Conservation (phyloP, 2,113 vertebrate species). For the Scolopax mira region DNA sequence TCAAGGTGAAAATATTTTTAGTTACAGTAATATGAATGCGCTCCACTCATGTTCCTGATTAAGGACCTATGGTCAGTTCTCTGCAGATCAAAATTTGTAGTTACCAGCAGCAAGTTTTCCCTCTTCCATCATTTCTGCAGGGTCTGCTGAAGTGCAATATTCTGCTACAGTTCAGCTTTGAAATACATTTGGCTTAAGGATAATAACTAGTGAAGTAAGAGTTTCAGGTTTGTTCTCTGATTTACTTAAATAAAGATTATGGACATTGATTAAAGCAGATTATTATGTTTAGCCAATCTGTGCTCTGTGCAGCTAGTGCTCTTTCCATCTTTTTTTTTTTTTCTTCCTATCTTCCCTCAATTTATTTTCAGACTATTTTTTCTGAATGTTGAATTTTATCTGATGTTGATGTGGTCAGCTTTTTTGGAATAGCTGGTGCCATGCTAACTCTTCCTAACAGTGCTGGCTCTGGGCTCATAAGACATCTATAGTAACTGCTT, state of each 20-base stretch:
- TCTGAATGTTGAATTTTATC: not conserved
- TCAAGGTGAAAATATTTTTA: not conserved
- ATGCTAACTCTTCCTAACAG: not conserved
- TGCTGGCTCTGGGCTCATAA: not conserved
- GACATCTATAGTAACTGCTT: not conserved
- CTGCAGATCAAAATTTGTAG: not conserved
- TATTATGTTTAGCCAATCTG: not conserved
- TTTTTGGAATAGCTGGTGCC: not conserved
- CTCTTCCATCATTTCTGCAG: not conserved
- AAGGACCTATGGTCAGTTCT: not conserved
- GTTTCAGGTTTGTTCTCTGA: not conserved
- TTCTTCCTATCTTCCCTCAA: not conserved
- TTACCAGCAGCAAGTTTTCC: not conserved
- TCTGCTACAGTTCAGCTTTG: not conserved
- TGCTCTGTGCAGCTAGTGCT: not conserved
- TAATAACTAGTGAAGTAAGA: not conserved
- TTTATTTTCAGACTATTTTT: not conserved
- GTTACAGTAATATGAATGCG: not conserved
- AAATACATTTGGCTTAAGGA: not conserved
- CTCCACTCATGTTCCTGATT: not conserved
- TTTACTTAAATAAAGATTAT: not conserved
- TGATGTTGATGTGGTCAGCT: not conserved
- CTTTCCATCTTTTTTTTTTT: not conserved
- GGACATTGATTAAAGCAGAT: not conserved
- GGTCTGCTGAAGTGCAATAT: not conserved